Base-by-base conservation (phyloP, 2,797 vertebrate genomes). In the Gila robusta region DNA sequence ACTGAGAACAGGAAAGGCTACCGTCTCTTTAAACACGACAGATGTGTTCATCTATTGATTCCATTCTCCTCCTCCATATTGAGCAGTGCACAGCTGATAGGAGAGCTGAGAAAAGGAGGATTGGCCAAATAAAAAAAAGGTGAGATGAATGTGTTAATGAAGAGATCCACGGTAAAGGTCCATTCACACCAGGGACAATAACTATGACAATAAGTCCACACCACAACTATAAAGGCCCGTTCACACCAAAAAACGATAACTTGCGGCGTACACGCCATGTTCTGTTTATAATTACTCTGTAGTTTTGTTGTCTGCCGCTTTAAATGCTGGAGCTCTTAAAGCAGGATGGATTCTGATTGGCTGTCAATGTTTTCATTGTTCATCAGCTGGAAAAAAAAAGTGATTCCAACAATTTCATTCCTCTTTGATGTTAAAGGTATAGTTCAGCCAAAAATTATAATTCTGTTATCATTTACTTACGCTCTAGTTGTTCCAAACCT, bases 41-140 rank as follows among this genome's bases (percentile, higher is more conserved):
- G 90, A 91, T 90, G 89, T 86, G 77, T 49, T 89, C 81, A 71
- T 87, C 85, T 86, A 90, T 89, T 90, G 87, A 90, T 87, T 87
- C 84, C 84, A 85, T 87, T 73, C 86, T 87, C 52, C 14, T 86
- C 49, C 8, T 86, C 59, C 71, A 87, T 83, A 81, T 83, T 81
- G 69, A 81, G 52, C 72, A 76, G 41, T 79, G n/a, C 76, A 32
- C 74, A 84, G 81, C 73, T 87, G 56, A 49, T 87, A 83, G 82
- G 71, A 87, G 79, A 78, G 81, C 79, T 26, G 16, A 86, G 83
- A 86, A 88, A 86, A 88, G 78, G 74, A 90, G 73, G 88, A 83
- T 52, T 87, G 78, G 67, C 84, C 79, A 62, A n/a, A 77, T 8
- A 76, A 80, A 69, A 85, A 86, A 72, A 54, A 85, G 86, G 84